phyloP scores from a whole-genome alignment of 2,888 invertebrate genomes.

The Nemotelus pantherinus region DNA sequence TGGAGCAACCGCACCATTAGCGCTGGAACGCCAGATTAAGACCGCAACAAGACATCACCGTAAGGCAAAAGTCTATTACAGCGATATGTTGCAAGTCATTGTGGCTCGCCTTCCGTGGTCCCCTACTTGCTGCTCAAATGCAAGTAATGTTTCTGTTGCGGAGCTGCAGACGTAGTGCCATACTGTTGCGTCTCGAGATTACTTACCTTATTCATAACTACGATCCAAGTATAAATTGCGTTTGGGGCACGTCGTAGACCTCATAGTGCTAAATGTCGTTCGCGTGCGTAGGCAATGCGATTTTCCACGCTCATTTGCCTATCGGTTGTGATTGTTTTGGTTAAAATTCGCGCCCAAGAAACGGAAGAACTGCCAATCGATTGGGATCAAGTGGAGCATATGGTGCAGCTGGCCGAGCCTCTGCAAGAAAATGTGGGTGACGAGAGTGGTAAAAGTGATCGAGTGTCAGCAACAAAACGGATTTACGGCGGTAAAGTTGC shows the following conservation, averaged over 20 bases:
- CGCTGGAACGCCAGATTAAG: not conserved
- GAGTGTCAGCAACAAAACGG: constrained; percentile 32
- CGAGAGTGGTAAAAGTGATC: constrained; percentile 3
- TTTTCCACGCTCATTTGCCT: constrained; percentile 34
- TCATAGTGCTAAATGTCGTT: constrained; percentile 28
- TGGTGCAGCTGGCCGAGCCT: constrained; percentile 17
- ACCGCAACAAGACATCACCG: constrained; percentile 20
- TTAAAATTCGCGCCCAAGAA: not conserved
- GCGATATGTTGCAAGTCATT: constrained; percentile 19
- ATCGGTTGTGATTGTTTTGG: constrained; percentile 13
- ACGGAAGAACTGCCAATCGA: constrained; percentile 25
- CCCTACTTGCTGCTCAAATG: constrained; percentile 3
- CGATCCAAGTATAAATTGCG: constrained; percentile 40
- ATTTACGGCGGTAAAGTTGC: constrained; percentile 50
- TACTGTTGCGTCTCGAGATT: not conserved
- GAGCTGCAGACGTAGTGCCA: not conserved
- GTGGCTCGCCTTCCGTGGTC: not conserved
- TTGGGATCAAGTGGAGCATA: constrained; percentile 37
- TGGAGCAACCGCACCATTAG: constrained; percentile 10
- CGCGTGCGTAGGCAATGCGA: constrained; percentile 41
- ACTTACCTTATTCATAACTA: not conserved
- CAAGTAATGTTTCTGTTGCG: not conserved
- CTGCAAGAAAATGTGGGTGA: constrained; percentile 1
- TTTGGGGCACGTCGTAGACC: constrained; percentile 24
- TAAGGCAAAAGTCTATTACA: constrained; percentile 12